Evolutionary conservation across 1,140 invertebrate genomes (phyloP).

Genomic region (Mesaphorura yosii): DNA sequence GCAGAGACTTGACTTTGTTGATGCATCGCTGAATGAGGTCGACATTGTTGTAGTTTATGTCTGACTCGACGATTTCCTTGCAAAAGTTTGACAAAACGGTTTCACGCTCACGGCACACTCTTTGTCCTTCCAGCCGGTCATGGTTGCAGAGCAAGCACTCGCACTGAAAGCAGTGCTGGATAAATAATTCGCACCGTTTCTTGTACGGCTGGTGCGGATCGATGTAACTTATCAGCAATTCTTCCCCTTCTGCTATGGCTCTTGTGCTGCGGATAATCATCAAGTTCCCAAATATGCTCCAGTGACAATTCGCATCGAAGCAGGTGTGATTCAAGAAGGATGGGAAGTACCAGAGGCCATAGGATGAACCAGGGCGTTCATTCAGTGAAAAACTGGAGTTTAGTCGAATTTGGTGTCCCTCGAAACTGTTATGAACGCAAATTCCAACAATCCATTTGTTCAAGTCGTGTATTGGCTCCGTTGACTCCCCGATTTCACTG

Average conservation of each 20-base stretch:
- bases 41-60: too few relatives aligned
- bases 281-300: conserved; percentile 1
- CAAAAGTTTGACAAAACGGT: too few relatives aligned
- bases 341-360: conserved; percentile 8
- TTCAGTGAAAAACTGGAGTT: background rate
- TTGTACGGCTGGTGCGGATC: background rate
- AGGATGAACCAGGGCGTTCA: too few relatives aligned
- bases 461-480: background rate
- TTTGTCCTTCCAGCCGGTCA: too few relatives aligned
- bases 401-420: background rate
- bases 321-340: conserved; percentile 11
- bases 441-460: background rate
- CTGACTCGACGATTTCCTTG: too few relatives aligned
- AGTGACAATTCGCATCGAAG: conserved; percentile 2
- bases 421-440: background rate
- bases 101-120: too few relatives aligned
- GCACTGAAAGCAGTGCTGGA: background rate
- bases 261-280: background rate
- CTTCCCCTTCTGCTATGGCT: background rate
- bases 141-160: background rate
- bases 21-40: too few relatives aligned
- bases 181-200: background rate
- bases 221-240: conserved; percentile 4
- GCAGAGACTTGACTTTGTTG: too few relatives aligned
- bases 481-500: background rate